These are phyloP conservation scores for Gymnocypris eckloni DNA, from an alignment of 2,797 vertebrate genomes.

Conservation along the genomic window DNA sequence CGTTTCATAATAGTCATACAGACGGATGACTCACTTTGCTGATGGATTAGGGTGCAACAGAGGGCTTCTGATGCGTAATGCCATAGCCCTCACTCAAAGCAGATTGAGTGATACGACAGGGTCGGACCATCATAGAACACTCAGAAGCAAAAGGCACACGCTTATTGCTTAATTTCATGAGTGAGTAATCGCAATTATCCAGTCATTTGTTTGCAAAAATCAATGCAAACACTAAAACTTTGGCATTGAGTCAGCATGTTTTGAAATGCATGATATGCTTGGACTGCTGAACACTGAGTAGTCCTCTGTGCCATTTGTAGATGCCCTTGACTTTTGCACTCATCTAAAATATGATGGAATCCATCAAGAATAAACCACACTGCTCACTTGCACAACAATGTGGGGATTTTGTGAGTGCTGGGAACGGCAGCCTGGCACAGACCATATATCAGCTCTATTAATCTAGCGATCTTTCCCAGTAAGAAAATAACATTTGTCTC, in stretches of 20 bases:
- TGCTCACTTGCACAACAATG: slow-evolving; percentile 40
- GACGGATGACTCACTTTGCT: slow-evolving; percentile 33
- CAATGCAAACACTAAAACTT: slow-evolving; percentile 68
- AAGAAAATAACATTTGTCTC: slow-evolving; percentile 56
- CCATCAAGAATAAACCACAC: slow-evolving; percentile 23
- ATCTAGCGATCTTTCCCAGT: slow-evolving; percentile 53
- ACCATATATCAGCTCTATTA: slow-evolving; percentile 49
- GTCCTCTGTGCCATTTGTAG: slow-evolving; percentile 9
- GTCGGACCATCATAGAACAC: slow-evolving; percentile 2
- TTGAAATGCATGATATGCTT: not conserved
- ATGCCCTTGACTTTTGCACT: slow-evolving; percentile 16
- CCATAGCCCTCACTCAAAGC: not conserved
- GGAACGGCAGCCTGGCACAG: slow-evolving; percentile 24
- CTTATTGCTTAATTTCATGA: slow-evolving; percentile 65
- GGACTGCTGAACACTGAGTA: slow-evolving; percentile 1
- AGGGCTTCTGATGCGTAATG: slow-evolving; percentile 30
- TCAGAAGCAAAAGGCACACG: not conserved
- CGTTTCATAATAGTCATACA: slow-evolving; percentile 34
- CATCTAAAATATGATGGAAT: slow-evolving; percentile 26
- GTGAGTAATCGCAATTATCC: slow-evolving; percentile 76
- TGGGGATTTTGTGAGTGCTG: slow-evolving; percentile 39
- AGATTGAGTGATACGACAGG: not conserved
- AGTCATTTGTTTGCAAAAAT: slow-evolving; percentile 69
- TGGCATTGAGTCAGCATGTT: slow-evolving; percentile 10
- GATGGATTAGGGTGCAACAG: slow-evolving; percentile 27